Evolutionary conservation across 1,140 invertebrate genomes (phyloP).

Genomic region (Ostrea edulis): DNA sequence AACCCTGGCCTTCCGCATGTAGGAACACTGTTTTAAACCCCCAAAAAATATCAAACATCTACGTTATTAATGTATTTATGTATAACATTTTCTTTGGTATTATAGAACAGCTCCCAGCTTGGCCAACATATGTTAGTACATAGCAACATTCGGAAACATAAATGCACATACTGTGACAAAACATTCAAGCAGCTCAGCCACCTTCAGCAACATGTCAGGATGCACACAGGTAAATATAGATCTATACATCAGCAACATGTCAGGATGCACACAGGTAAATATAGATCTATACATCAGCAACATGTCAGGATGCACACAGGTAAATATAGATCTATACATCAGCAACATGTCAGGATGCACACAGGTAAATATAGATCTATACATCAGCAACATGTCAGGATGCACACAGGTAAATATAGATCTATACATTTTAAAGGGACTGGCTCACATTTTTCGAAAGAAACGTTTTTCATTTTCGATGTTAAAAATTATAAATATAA

Average conservation of each 20-base stretch:
- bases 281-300: too few relatives aligned
- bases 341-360: conserved; percentile 98
- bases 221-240: conserved; percentile 86
- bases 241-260: not conserved
- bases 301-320: too few relatives aligned
- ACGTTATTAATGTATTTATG: too few relatives aligned
- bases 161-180: conserved; percentile 96
- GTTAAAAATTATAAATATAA: too few relatives aligned
- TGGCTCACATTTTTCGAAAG: too few relatives aligned
- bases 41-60: too few relatives aligned
- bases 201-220: conserved; percentile 98
- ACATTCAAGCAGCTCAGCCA: conserved; percentile 99
- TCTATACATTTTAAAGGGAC: too few relatives aligned
- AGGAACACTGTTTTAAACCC: too few relatives aligned
- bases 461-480: too few relatives aligned
- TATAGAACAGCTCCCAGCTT: conserved; percentile 43
- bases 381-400: not conserved
- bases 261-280: too few relatives aligned
- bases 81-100: not conserved
- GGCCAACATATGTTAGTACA: conserved; percentile 84
- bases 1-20: too few relatives aligned
- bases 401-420: not conserved
- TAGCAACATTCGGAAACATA: conserved; percentile 84
- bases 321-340: conserved; percentile 79
- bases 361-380: conserved; percentile 82